Percentiles rank a stretch among this genome's conserved stretches.
These are phyloP conservation scores for Hyla sarda DNA, from an alignment of 2,113 vertebrate genomes.

Conservation along the genomic window DNA sequence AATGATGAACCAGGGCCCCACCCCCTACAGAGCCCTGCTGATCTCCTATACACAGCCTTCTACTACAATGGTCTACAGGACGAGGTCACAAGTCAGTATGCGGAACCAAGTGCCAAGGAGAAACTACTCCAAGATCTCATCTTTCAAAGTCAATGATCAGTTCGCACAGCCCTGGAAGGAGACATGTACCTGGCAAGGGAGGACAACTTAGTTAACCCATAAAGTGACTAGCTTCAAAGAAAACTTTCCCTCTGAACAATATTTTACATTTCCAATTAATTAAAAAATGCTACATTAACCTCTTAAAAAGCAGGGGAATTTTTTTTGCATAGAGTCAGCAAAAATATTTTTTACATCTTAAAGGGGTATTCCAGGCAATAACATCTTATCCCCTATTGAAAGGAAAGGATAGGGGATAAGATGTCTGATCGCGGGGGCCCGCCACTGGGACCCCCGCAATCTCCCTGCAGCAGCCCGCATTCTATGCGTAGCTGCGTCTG, in stretches of 20 bases:
- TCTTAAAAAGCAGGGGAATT: too few relatives aligned
- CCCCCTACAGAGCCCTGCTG: background rate
- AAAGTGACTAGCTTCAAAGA: background rate
- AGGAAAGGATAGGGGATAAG: too few relatives aligned
- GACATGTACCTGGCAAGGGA: background rate
- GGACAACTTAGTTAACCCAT: background rate
- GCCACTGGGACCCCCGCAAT: too few relatives aligned
- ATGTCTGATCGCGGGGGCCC: too few relatives aligned
- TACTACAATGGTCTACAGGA: background rate
- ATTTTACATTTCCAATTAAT: background rate
- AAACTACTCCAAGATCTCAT: slow-evolving; percentile 14
- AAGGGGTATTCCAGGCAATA: too few relatives aligned
- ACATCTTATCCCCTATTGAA: too few relatives aligned
- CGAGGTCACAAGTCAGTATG: background rate
- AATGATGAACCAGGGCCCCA: background rate
- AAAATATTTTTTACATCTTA: too few relatives aligned
- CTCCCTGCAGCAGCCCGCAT: too few relatives aligned
- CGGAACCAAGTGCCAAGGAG: background rate
- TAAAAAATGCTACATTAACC: too few relatives aligned
- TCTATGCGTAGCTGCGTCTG: too few relatives aligned
- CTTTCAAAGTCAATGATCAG: background rate
- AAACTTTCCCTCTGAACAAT: too few relatives aligned
- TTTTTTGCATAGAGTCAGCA: too few relatives aligned
- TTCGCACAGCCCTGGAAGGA: background rate
- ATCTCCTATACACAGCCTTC: background rate